Evolutionary conservation across 92 coral and sea anemone species (phyloP), one percentile per base, ranked within the genome.

Genomic region (Umimayanthus kanabou): DNA sequence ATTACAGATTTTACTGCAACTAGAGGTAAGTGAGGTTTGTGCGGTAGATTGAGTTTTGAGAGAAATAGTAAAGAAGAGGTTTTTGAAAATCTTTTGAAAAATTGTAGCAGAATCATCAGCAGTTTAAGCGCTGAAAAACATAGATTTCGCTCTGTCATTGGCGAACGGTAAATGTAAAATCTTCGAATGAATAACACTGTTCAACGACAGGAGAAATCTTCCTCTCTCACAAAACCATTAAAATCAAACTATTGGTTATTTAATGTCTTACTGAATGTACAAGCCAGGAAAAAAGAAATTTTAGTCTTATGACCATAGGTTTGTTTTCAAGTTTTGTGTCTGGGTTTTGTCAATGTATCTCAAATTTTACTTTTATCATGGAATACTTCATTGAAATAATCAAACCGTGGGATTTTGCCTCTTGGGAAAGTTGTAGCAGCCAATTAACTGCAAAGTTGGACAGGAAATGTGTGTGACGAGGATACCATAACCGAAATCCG

Each of bases 21-120:
- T 4, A 58, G 4, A 58, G 55, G 85, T 80, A 80, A 80, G 85
- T 61, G 55, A 8, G 30, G 73, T 80, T 55, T 80, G 26, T 57
- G 55, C 11, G 33, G 47, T 55, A 15, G 18, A 58, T 80, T 13
- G 33, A 55, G 14, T 5, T 80, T 80, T 28, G 69, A 26, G 43
- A 45, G 18, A 79, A 22, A 14, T 40, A 8, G 1, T 15, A 6
- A 9, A 26, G 4, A 11, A 50, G 50, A 49, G 37, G 37, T 33
- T 26, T 33, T 4, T 73, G 39, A 18, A 29, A 73, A 22, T 3
- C 18, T 53, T 75, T 39, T 3, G 18, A 16, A 7, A 75, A 53
- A 53, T 53, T 33, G 20, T 39, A 42, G 18, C 42, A 75, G 1
- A 39, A 37, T 2, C 29, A 3, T 11, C 16, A 75, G 30, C 4